Evolutionary conservation across 2,113 vertebrate species (phyloP), one percentile per base, ranked within the genome.

Genomic region (Aegotheles bennettii): DNA sequence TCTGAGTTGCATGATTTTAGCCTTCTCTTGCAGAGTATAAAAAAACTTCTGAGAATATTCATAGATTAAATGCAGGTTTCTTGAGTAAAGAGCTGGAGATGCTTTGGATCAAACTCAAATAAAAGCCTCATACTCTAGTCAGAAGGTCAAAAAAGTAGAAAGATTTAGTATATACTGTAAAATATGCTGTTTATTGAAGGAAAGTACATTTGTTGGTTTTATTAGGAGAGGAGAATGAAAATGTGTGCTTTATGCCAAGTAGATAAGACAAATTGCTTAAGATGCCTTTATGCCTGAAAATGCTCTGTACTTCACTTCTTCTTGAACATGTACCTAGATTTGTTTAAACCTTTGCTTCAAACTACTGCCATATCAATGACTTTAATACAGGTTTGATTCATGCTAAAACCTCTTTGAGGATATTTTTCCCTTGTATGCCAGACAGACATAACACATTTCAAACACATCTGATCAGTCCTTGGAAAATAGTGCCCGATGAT

Each of bases 21-120:
- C 81, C 73, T 93, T 95, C 80, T 84, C 93, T 97, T 89, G 43
- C 77, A 85, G 97, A 97, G 96, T 90, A 97, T 94, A 93, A 91
- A 97, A n/a, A 96, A 90, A 93, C 96, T 97, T 97, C 93, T 96
- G 97, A 97, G 93, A 97, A 89, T 88, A 84, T 53, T 94, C 33
- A 63, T 60, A 94, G 96, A 99, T 98, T 98, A 95, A 97, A 98
- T 97, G 92, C 98, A 98, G 98, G 98, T 98, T 98, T 96, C 73
- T 86, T 84, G 24, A 78, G 85, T 95, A 85, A 96, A 78, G 84
- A 45, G 57, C 79, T 85, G 84, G 98, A 98, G 97, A 96, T 98
- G 96, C 96, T 96, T 97, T 97, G 93, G 35, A 94, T 96, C 93
- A 94, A 77, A 95, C 95, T 97, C 96, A 97, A 98, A 97, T 95